Conservation (phyloP, 2,797 vertebrate genomes). For the Xenopus petersii region DNA sequence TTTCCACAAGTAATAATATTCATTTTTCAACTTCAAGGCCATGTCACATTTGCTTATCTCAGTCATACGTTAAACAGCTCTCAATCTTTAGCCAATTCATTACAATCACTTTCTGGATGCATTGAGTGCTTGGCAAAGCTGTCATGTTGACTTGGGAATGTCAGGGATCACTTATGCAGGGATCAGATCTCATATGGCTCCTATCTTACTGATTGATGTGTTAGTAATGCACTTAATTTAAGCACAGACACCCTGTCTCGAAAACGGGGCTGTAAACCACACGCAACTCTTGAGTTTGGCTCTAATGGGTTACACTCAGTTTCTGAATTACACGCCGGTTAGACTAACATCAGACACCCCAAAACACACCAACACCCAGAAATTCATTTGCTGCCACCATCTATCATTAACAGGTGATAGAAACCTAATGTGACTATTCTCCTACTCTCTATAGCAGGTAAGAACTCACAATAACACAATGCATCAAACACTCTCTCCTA, state of each 20-base stretch:
- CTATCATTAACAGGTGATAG: no score
- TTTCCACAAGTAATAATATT: conserved; percentile 22
- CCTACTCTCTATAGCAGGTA: no score
- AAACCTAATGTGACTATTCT: no score
- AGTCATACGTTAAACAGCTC: conserved; percentile 33
- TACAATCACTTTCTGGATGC: conserved; percentile 40
- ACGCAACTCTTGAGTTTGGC: no score
- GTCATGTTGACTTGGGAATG: conserved; percentile 46
- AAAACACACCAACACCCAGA: no score
- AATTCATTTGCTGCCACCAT: no score
- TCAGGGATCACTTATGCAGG: conserved; percentile 39
- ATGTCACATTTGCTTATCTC: conserved; percentile 46
- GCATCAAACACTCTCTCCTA: no score
- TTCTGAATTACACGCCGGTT: no score
- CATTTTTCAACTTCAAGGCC: conserved; percentile 46
- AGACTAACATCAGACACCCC: no score
- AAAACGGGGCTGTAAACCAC: no score
- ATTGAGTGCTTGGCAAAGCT: conserved; percentile 40
- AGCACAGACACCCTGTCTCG: not conserved
- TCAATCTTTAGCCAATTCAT: conserved; percentile 43
- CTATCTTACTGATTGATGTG: conserved; percentile 40
- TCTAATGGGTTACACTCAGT: no score
- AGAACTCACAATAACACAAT: no score
- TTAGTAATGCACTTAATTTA: conserved; percentile 26
- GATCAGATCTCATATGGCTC: conserved; percentile 29